Base-by-base conservation (phyloP, 2,113 vertebrate genomes). In the Platanista minor region DNA sequence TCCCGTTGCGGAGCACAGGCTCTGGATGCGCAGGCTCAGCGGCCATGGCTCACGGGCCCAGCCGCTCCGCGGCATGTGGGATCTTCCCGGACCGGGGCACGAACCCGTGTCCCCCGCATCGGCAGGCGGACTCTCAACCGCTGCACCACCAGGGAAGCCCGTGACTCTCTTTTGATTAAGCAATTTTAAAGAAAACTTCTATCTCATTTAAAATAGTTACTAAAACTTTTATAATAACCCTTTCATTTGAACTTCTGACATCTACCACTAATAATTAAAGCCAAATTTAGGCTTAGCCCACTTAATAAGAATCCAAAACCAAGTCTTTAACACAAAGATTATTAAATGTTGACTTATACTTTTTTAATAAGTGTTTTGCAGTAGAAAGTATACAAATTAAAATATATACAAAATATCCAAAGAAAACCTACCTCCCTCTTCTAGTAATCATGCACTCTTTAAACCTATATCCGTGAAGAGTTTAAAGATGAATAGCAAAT, bases 151-250 rank as follows among this genome's bases (percentile, higher is more conserved):
- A n/a, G n/a, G n/a, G n/a, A n/a, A n/a, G n/a, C n/a, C n/a, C n/a
- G 20, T 78, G 52, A 80, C 36, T 75, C 33, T 90, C 72, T 87
- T 74, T 61, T 87, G 11, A 92, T 59, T 69, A 90, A 17, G 69
- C 27, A 23, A 81, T 72, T 96, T 97, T 85, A 72, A 96, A 93
- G 59, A 67, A 93, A 97, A 92, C 1, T 25, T 57, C 15, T 59
- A 9, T 41, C 3, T 66, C 62, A 82, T 97, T 77, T 84, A 83
- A 97, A 95, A 93, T 8, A 91, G 27, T 71, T 52, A 67, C 62
- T 95, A 57, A 89, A 86, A 87, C 12, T 85, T 94, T 75, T 59
- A 62, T 49, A 88, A 39, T n/a, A 61, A 62, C 69, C 15, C 8
- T 77, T 94, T 64, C 21, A 62, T 52, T 25, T 93, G 29, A 91